phyloP scores from a whole-genome alignment of 1,140 invertebrate genomes.

The Brachionus koreanus region DNA sequence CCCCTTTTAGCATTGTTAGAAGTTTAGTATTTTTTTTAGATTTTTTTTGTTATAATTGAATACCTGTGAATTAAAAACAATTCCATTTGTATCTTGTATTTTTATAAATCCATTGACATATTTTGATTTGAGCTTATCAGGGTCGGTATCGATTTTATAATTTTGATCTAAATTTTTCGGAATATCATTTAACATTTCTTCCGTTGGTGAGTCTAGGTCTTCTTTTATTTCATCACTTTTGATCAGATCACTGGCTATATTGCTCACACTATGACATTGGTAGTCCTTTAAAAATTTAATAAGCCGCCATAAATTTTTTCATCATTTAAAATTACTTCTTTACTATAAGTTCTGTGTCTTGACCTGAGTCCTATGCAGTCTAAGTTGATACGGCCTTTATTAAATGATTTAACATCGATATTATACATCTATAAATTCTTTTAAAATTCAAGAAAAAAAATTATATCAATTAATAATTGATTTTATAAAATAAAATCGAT shows the following conservation, averaged over 20 bases:
- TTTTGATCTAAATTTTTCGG: not conserved
- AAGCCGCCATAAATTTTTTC: not conserved
- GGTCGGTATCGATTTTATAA: not conserved
- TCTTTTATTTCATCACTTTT: not conserved
- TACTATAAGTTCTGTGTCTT: not conserved
- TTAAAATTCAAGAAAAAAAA: not conserved
- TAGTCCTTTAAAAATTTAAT: not conserved
- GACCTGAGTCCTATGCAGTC: not conserved
- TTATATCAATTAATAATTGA: not conserved
- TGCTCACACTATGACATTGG: not conserved
- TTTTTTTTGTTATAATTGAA: not conserved
- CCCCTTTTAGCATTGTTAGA: too few species aligned
- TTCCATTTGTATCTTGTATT: slow-evolving; percentile 34
- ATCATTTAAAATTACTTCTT: not conserved
- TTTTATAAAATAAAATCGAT: too few species aligned
- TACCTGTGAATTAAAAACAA: slow-evolving; percentile 25
- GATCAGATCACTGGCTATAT: not conserved
- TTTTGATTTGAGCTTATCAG: slow-evolving; percentile 2
- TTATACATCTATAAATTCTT: not conserved
- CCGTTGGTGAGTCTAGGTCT: not conserved
- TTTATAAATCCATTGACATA: slow-evolving; percentile 34
- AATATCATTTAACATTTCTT: not conserved
- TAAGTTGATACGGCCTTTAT: not conserved
- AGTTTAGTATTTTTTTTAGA: too few species aligned
- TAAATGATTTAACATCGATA: not conserved